Conservation (phyloP, 1,140 invertebrate species). For the Dinothrombium tinctorium region DNA sequence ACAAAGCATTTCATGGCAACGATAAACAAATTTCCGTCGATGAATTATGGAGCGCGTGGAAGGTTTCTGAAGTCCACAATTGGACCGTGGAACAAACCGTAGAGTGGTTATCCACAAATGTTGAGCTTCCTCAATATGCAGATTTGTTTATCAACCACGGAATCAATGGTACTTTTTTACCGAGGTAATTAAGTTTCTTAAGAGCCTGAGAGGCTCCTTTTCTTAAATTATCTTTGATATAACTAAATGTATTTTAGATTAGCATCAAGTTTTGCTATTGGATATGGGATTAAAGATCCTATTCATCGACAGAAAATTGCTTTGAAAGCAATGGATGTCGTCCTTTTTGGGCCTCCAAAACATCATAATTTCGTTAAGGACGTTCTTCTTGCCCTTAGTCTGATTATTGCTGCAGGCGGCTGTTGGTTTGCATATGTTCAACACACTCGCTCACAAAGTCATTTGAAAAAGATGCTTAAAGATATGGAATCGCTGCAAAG, state of each 20-base stretch:
- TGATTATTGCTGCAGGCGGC: slow-evolving; percentile 57
- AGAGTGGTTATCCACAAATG: slow-evolving; percentile 64
- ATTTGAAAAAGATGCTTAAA: slow-evolving; percentile 63
- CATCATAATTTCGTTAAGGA: slow-evolving; percentile 71
- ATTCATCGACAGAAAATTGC: slow-evolving; percentile 89
- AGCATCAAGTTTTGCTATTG: too few species aligned
- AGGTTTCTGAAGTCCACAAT: slow-evolving; percentile 59
- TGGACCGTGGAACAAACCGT: slow-evolving; percentile 89
- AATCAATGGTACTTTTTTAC: slow-evolving; percentile 65
- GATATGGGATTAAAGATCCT: slow-evolving; percentile 79
- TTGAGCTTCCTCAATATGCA: slow-evolving; percentile 82
- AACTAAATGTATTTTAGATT: too few species aligned
- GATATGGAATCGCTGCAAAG: slow-evolving; percentile 77
- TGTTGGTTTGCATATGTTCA: slow-evolving; percentile 71
- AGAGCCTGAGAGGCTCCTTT: background rate
- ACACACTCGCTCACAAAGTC: slow-evolving; percentile 56
- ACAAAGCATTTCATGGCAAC: slow-evolving; percentile 72
- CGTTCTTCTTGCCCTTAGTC: slow-evolving; percentile 48
- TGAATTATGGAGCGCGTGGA: slow-evolving; percentile 83
- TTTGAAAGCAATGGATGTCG: slow-evolving; percentile 88
- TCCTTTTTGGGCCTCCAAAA: slow-evolving; percentile 88
- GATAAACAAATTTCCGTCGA: slow-evolving; percentile 84
- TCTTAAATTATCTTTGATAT: too few species aligned
- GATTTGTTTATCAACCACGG: slow-evolving; percentile 54
- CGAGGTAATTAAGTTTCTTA: slow-evolving; percentile 19